Percentiles rank a stretch among this genome's conserved stretches.
phyloP scores from a whole-genome alignment of 2,113 vertebrate species.

The Hiodon alosoides region DNA sequence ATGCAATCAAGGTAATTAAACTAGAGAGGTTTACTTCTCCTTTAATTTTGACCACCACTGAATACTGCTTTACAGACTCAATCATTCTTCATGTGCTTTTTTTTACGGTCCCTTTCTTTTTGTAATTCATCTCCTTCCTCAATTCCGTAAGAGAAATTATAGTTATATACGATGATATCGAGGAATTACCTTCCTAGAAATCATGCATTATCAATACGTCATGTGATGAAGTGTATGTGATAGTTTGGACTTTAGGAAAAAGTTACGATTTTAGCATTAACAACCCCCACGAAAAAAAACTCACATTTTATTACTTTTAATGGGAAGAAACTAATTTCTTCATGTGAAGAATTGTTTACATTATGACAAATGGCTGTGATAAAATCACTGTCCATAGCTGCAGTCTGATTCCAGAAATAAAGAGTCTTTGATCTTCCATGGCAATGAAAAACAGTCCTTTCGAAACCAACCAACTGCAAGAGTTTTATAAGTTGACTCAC shows the following conservation, averaged over 20 bases:
- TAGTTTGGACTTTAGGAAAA: too few species aligned
- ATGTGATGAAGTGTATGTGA: background rate
- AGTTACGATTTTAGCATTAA: too few species aligned
- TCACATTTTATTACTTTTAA: background rate
- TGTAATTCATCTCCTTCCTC: background rate
- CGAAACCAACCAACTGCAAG: background rate
- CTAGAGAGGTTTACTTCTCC: background rate
- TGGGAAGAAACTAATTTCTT: constrained; percentile 35
- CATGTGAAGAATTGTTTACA: constrained; percentile 3
- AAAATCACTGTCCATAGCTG: background rate
- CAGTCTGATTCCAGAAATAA: constrained; percentile 3
- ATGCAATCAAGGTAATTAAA: background rate
- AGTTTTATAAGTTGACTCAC: constrained; percentile 4
- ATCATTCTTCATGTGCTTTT: background rate
- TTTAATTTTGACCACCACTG: background rate
- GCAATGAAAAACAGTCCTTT: constrained; percentile 8
- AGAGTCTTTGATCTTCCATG: background rate
- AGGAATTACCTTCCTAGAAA: background rate
- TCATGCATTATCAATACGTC: background rate
- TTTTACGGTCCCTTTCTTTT: background rate
- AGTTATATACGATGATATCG: too few species aligned
- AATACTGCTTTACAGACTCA: background rate
- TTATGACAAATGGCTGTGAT: constrained; percentile 4
- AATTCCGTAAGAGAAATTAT: background rate
- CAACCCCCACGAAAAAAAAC: too few species aligned